Base-by-base conservation (phyloP, 2,797 vertebrate genomes). In the Diplodus puntazzo region DNA sequence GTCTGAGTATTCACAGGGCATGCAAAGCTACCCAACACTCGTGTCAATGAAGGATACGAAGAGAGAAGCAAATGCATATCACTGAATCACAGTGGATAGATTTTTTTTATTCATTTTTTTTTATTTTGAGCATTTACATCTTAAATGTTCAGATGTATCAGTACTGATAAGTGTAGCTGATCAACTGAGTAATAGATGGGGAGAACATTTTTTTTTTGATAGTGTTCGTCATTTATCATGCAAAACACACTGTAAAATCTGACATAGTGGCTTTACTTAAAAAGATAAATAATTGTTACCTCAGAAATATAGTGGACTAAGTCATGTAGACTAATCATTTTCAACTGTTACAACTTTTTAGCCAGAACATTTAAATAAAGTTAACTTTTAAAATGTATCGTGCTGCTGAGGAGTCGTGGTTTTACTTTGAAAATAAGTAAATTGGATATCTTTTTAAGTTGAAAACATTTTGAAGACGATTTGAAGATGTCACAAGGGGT, bases 1-100 rank as follows among this genome's bases (percentile, higher is more conserved):
- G 17, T 58, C 6, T 34, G 34, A 39, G 34, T 10, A 39, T 87
- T 81, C 53, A 76, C 43, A 84, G 65, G 58, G 3, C 69, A 92
- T 91, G 86, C 90, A 92, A 92, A 92, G 69, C 39, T 70, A 66
- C 71, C 69, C 58, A 52, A 79, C 73, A 67, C 63, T 69, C 20
- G 11, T 11, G 65, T 25, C 18, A 62, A 25, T 61, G 46, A 77
- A 71, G 71, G 63, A 69, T 65, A 85, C 68, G 23, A 23, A 58
- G 55, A 78, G 46, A 87, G 73, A 34, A 34, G 75, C 76, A 83
- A 87, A 89, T 59, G 34, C 43, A 46, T 7, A 16, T 27, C 21
- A 69, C 66, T 58, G 12, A 14, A 69, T 74, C 58, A 21, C 20
- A 55, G 18, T 50, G 13, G 11, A 48, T 42, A n/a, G 14, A 52